Conservation (phyloP, 1,140 invertebrate species). For the Drosophila parvula region DNA sequence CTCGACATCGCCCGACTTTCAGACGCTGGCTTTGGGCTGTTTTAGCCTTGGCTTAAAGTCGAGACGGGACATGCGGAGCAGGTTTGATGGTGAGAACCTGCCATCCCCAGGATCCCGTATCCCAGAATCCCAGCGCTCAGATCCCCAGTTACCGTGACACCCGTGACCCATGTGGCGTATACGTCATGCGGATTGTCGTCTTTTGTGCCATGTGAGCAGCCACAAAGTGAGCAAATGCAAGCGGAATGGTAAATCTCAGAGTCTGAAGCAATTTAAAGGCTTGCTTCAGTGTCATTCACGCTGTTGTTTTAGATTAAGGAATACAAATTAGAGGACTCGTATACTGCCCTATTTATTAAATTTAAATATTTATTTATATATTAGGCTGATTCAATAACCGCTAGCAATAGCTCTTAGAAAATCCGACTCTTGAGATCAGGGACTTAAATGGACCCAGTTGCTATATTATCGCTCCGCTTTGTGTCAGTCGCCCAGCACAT, state of each 20-base stretch:
- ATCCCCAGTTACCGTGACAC: slow-evolving; percentile 44
- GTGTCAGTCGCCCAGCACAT: slow-evolving; percentile 27
- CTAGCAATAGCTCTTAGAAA: neutral
- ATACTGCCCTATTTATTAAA: no score
- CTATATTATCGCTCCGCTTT: slow-evolving; percentile 12
- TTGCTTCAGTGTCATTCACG: neutral
- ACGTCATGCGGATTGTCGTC: slow-evolving; percentile 61
- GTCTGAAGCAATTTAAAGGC: neutral
- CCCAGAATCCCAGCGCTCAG: slow-evolving; percentile 17
- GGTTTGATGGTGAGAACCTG: slow-evolving; percentile 5
- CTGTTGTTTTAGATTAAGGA: neutral
- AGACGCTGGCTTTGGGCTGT: slow-evolving; percentile 67
- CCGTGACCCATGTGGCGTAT: slow-evolving; percentile 57
- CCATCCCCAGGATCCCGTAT: slow-evolving; percentile 3
- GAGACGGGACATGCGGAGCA: slow-evolving; percentile 43
- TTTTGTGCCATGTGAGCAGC: slow-evolving; percentile 29
- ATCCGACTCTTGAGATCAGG: no score
- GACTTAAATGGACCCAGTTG: neutral
- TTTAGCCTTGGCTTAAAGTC: slow-evolving; percentile 66
- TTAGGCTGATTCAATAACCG: neutral
- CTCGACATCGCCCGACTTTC: slow-evolving; percentile 51
- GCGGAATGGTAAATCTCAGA: slow-evolving; percentile 11
- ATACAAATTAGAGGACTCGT: neutral
- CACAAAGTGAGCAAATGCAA: slow-evolving; percentile 29
- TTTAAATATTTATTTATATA: neutral